A percentile compares a stretch with the other conserved stretches of the same genome.
These are phyloP conservation scores for Peromyscus eremicus DNA, from an alignment of 2,797 vertebrate species.

Conservation along the genomic window DNA sequence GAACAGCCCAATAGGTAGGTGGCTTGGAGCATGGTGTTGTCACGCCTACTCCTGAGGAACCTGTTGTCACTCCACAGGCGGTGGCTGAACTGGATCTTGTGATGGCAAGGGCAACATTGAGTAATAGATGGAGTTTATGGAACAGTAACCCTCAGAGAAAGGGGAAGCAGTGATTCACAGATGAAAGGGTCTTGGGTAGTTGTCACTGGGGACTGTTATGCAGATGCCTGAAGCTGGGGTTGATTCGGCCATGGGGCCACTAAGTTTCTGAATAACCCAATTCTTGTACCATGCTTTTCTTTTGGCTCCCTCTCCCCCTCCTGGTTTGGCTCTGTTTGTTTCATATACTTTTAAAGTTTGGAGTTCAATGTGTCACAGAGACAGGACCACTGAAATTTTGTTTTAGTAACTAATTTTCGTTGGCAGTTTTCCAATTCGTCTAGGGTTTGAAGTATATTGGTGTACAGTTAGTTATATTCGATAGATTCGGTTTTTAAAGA, in stretches of 20 bases:
- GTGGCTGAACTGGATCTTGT: background rate
- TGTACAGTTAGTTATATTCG: background rate
- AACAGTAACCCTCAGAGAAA: conserved; percentile 80
- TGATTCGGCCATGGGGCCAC: background rate
- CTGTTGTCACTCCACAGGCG: conserved; percentile 3
- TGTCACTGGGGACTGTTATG: conserved; percentile 45
- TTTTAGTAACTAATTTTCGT: background rate
- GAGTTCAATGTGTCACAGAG: background rate
- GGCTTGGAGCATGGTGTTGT: background rate
- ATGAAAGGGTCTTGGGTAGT: conserved; percentile 74
- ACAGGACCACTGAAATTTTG: background rate
- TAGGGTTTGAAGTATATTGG: background rate
- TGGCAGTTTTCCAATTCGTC: background rate
- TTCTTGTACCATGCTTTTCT: background rate
- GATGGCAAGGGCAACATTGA: conserved; percentile 42
- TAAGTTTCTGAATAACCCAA: background rate
- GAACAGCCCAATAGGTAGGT: background rate
- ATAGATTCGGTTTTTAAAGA: background rate
- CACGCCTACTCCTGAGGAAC: background rate
- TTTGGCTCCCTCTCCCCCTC: too few species aligned
- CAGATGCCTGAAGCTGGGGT: conserved; percentile 33
- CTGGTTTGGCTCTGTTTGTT: background rate
- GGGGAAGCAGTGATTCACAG: conserved; percentile 83
- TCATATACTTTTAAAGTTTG: background rate
- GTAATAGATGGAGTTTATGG: conserved; percentile 68